Base-by-base conservation (phyloP, 2,113 vertebrate genomes). In the Indicator indicator region DNA sequence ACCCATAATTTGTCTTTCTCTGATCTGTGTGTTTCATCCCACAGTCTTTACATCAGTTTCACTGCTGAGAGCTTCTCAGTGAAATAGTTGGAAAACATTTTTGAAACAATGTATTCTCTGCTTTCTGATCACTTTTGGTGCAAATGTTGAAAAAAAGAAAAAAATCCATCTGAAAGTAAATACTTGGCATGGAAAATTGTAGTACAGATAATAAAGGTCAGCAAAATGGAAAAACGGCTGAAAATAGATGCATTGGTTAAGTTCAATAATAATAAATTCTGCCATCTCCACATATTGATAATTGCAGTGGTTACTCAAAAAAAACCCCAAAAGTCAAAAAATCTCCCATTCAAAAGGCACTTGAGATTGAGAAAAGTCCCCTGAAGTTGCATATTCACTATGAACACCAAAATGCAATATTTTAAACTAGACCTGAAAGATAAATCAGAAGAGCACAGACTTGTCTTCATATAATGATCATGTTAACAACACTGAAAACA, bases 391-490 rank as follows among this genome's bases (percentile, higher is more conserved):
- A 17, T 21, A 63, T 33, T 59, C 17, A 71, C 3, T 63, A 19
- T 50, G 2, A 70, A 62, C 38, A 28, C 2, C n/a, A 58, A 73
- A 80, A 48, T 27, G 1, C 9, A 77, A 5, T 54, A 50, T 62
- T 91, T 91, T 80, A 48, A 74, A 54, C 12, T 24, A 9, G 19
- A 4, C 3, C 11, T 67, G 52, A 84, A 87, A 48, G 70, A 23
- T n/a, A 70, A 73, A 83, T 11, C 1, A 64, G 50, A 72, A 70
- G 3, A 59, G 0, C 4, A 74, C 3, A 16, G 1, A 9, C 5
- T 73, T 58, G 2, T 42, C 52, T 38, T 40, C 63, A 84, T 44
- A 21, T 78, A 87, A 62, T 24, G 0, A 1, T 28, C 50, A 12
- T 5, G 10, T 81, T 62, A 84, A 67, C 23, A 65, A 48, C 62